Conservation (phyloP, 2,113 vertebrate genomes). For the Pagrus major region DNA sequence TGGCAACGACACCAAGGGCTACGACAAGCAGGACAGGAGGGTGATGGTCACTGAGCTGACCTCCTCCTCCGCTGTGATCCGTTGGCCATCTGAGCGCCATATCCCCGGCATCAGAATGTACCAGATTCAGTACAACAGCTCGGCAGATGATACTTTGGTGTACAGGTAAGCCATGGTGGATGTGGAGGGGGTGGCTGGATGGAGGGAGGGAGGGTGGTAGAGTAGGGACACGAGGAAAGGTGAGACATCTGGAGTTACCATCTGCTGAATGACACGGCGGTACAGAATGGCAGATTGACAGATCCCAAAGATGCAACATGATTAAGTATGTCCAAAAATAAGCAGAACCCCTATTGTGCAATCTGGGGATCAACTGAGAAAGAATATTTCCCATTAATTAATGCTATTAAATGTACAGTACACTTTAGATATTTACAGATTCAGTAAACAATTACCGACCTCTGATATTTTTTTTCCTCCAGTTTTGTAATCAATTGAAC, state of each 20-base stretch:
- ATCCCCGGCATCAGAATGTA: conserved; percentile 94
- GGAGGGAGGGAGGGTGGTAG: conserved; percentile 1
- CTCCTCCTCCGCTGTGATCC: conserved; percentile 90
- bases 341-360: conserved; percentile 21
- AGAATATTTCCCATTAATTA: conserved; percentile 18
- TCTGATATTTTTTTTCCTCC: conserved; percentile 13
- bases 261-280: conserved; percentile 63
- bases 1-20: conserved; percentile 87
- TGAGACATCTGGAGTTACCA: conserved; percentile 72
- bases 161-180: conserved; percentile 88
- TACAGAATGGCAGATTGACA: conserved; percentile 38
- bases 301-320: conserved; percentile 51
- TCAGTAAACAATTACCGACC: conserved; percentile 1
- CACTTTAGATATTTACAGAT: conserved; percentile 6
- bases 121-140: conserved; percentile 97
- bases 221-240: conserved; percentile 47
- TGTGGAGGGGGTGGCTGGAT: conserved; percentile 9
- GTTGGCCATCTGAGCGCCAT: conserved; percentile 91
- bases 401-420: neutral
- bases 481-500: conserved; percentile 20
- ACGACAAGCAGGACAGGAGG: conserved; percentile 87
- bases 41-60: conserved; percentile 89
- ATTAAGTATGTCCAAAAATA: conserved; percentile 52
- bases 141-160: conserved; percentile 91
- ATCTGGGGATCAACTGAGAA: neutral